A percentile compares a stretch with the other conserved stretches of the same genome.
Evolutionary conservation across 2,888 invertebrate genomes (phyloP).

Genomic region (Perizoma affinitatum): DNA sequence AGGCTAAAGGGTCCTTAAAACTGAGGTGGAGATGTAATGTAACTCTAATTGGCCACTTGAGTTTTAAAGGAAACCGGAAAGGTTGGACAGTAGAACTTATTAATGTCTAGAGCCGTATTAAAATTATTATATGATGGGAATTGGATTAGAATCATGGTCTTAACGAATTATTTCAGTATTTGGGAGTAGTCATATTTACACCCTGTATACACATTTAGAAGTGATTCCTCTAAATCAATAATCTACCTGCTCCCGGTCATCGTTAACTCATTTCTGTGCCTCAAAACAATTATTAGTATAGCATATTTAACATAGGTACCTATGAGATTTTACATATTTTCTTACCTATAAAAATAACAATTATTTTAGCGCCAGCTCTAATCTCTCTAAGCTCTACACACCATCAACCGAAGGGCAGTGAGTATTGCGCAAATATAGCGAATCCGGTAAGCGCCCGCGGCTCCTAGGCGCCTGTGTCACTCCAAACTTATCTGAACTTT

Average conservation of each 20-base stretch:
- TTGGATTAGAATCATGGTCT: too few species aligned
- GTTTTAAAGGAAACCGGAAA: slow-evolving; percentile 73
- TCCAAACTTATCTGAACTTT: background rate
- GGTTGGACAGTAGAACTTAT: slow-evolving; percentile 51
- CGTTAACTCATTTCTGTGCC: too few species aligned
- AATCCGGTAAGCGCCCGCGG: slow-evolving; percentile 74
- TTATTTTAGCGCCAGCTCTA: slow-evolving; percentile 20
- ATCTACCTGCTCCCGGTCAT: too few species aligned
- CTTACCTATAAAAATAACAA: too few species aligned
- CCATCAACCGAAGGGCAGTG: slow-evolving; percentile 51
- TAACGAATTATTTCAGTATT: too few species aligned
- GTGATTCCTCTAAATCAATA: too few species aligned
- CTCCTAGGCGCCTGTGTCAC: slow-evolving; percentile 37
- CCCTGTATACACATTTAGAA: too few species aligned
- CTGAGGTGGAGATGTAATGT: slow-evolving; percentile 61
- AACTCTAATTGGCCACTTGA: slow-evolving; percentile 79
- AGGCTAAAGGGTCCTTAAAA: slow-evolving; percentile 52
- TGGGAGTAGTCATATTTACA: too few species aligned
- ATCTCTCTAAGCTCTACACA: slow-evolving; percentile 40
- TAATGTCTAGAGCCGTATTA: slow-evolving; percentile 37
- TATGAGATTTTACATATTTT: too few species aligned
- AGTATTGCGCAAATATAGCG: slow-evolving; percentile 76
- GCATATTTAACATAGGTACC: too few species aligned
- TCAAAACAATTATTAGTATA: too few species aligned
- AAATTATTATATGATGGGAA: background rate